A percentile compares a stretch with the other conserved stretches of the same genome.
Conservation (phyloP, 2,888 invertebrate genomes). For the Cerastoderma edule region DNA sequence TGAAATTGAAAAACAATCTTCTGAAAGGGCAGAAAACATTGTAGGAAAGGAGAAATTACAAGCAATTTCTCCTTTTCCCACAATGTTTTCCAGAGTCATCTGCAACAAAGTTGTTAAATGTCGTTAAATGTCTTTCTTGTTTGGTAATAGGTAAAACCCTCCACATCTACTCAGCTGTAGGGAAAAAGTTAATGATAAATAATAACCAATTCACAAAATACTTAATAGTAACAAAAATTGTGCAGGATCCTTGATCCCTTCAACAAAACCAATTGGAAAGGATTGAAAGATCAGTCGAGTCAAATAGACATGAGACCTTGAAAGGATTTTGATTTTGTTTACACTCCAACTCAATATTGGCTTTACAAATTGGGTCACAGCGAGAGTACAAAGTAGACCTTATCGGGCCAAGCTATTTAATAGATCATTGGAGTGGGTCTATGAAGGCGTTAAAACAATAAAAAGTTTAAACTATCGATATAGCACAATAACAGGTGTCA, state of each 20-base stretch:
- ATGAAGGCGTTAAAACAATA: background rate
- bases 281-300: background rate
- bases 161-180: too few relatives aligned
- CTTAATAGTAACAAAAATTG: too few relatives aligned
- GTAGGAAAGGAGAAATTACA: too few relatives aligned
- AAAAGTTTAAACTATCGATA: constrained; percentile 16
- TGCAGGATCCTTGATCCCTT: too few relatives aligned
- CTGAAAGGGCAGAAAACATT: too few relatives aligned
- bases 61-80: too few relatives aligned
- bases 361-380: background rate
- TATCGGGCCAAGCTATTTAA: background rate
- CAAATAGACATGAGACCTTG: background rate
- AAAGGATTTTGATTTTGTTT: constrained; percentile 6
- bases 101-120: too few relatives aligned
- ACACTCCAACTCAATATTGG: constrained; percentile 2
- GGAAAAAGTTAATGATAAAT: background rate
- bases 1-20: too few relatives aligned
- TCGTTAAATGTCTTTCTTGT: too few relatives aligned
- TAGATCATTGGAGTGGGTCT: constrained; percentile 2
- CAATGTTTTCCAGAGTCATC: too few relatives aligned
- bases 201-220: too few relatives aligned
- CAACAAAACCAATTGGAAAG: background rate
- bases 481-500: constrained; percentile 12
- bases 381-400: background rate
- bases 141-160: too few relatives aligned